Evolutionary conservation across 2,888 invertebrate species (phyloP).

Genomic region (Choristoneura rosaceana): DNA sequence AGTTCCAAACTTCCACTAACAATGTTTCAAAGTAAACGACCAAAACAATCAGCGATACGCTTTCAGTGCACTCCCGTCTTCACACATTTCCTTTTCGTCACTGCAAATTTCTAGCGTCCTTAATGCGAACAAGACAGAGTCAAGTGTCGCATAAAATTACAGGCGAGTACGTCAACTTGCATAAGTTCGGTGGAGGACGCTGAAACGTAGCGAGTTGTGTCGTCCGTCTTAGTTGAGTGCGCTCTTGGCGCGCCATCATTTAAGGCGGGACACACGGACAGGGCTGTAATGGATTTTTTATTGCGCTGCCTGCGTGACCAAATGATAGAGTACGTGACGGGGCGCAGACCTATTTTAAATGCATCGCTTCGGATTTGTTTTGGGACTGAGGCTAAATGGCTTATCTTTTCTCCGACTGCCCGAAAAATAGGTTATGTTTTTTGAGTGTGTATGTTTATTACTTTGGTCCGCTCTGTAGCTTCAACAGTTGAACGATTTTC

Average conservation of each 20-base stretch:
- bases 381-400: background rate
- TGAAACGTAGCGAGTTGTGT: constrained; percentile 49
- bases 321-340: constrained; percentile 21
- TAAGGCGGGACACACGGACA: constrained; percentile 49
- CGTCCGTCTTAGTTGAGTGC: constrained; percentile 47
- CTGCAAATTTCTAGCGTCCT: constrained; percentile 30
- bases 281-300: constrained; percentile 27
- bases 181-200: constrained; percentile 53
- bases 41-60: background rate
- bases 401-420: too few species aligned
- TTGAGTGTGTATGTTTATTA: background rate
- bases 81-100: constrained; percentile 21
- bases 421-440: background rate
- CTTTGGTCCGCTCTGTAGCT: too few species aligned
- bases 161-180: constrained; percentile 56
- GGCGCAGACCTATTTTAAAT: constrained; percentile 1
- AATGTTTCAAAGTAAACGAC: background rate
- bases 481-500: too few species aligned
- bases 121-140: constrained; percentile 40
- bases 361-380: background rate
- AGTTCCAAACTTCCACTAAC: background rate
- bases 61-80: constrained; percentile 6
- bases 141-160: constrained; percentile 51
- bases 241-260: constrained; percentile 50
- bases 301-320: constrained; percentile 7